phyloP scores from a whole-genome alignment of 2,113 vertebrate species.

The Fregata magnificens region DNA sequence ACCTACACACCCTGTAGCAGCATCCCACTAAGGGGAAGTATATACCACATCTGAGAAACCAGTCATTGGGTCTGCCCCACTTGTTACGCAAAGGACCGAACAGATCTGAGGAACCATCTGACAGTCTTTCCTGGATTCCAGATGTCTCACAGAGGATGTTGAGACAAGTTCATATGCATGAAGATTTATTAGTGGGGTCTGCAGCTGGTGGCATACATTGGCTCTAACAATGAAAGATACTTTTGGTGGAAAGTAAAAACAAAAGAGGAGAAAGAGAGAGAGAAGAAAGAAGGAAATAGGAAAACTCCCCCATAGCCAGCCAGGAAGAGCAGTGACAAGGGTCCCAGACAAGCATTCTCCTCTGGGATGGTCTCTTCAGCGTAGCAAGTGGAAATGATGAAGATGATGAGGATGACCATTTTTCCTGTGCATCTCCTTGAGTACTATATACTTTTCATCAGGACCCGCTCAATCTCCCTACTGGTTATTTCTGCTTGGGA shows the following conservation, averaged over 20 bases:
- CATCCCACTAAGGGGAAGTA: neutral
- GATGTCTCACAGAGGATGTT: neutral
- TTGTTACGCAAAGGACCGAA: neutral
- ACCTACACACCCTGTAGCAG: neutral
- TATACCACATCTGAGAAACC: neutral
- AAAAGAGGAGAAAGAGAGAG: neutral
- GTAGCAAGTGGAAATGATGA: neutral
- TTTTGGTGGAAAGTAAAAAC: neutral
- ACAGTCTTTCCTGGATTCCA: neutral
- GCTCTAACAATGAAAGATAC: neutral
- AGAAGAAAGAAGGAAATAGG: neutral
- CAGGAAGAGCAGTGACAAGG: neutral
- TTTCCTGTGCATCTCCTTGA: neutral
- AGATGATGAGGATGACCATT: neutral
- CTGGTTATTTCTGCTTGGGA: neutral
- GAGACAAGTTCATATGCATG: neutral
- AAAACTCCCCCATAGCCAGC: neutral
- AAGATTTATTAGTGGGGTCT: neutral
- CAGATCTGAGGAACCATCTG: neutral
- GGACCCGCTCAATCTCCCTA: neutral
- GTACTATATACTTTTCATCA: neutral
- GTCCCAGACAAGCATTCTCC: neutral
- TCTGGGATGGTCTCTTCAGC: neutral
- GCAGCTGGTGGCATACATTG: neutral
- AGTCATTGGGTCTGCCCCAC: neutral